Percentiles rank a stretch among this genome's conserved stretches.
phyloP scores from a whole-genome alignment of 2,797 vertebrate genomes.

The Platyrinchus mystaceus region DNA sequence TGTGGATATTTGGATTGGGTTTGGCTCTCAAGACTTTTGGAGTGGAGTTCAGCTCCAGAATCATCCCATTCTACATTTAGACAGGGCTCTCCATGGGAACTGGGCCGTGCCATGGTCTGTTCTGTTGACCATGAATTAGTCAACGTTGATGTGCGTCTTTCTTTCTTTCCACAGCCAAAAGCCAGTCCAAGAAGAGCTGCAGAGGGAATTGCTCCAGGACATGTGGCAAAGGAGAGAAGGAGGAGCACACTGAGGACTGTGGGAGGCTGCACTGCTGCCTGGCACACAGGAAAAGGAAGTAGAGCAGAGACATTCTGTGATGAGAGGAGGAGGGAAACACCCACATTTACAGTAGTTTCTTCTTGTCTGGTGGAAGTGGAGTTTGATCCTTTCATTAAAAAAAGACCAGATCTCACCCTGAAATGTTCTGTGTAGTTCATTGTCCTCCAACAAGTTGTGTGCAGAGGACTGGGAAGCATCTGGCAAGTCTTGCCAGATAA shows the following conservation, averaged over 20 bases:
- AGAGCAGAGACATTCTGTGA: not conserved
- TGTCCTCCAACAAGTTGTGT: not conserved
- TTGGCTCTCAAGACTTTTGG: rapidly evolving
- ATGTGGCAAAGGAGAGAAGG: constrained; percentile 24
- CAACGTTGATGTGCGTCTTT: rapidly evolving
- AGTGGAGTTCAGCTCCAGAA: not conserved
- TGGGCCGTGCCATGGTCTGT: rapidly evolving
- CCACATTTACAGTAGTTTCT: not conserved
- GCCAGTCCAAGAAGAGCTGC: constrained; percentile 21
- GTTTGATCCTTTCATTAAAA: not conserved
- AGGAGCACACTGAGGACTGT: not conserved
- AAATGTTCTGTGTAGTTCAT: not conserved
- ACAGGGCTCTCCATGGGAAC: not conserved
- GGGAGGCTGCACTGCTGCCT: constrained; percentile 20
- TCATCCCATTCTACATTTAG: not conserved
- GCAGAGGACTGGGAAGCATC: not conserved
- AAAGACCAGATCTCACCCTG: not conserved
- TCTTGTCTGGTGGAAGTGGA: not conserved
- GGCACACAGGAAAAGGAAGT: constrained; percentile 41
- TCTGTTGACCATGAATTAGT: not conserved
- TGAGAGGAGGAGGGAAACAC: not conserved
- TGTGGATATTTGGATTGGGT: not conserved
- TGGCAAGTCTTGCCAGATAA: not conserved
- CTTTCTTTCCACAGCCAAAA: constrained; percentile 14
- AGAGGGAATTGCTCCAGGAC: constrained; percentile 11